Percentiles rank a stretch among this genome's conserved stretches.
phyloP scores from a whole-genome alignment of 2,113 vertebrate species.

The Carollia perspicillata region DNA sequence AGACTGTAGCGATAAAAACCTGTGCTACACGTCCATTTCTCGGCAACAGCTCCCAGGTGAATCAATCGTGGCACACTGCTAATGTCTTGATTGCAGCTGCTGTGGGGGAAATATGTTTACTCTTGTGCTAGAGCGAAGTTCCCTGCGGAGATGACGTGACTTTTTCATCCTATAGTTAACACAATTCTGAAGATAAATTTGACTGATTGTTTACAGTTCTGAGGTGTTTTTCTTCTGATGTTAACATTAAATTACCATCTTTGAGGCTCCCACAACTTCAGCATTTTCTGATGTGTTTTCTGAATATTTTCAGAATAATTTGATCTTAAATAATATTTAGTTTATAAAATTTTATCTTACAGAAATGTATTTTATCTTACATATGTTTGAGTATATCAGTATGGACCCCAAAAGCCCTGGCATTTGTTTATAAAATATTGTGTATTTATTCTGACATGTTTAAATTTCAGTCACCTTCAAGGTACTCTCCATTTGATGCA shows the following conservation, averaged over 20 bases:
- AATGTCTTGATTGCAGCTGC: slow-evolving; percentile 77
- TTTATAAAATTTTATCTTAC: slow-evolving; percentile 43
- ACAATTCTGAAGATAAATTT: slow-evolving; percentile 75
- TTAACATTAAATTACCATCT: slow-evolving; percentile 50
- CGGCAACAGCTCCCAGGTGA: slow-evolving; percentile 78
- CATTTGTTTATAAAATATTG: no score
- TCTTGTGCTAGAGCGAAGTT: slow-evolving; percentile 76
- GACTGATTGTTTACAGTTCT: slow-evolving; percentile 70
- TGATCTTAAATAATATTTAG: background rate
- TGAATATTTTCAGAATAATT: slow-evolving; percentile 40
- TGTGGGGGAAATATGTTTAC: slow-evolving; percentile 80
- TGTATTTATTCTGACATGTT: no score
- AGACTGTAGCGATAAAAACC: slow-evolving; percentile 81
- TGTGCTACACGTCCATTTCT: slow-evolving; percentile 81
- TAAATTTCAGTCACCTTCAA: no score
- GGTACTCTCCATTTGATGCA: no score
- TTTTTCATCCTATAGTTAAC: slow-evolving; percentile 78
- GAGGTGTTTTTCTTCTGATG: slow-evolving; percentile 48
- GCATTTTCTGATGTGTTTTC: slow-evolving; percentile 46
- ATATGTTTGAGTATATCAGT: background rate
- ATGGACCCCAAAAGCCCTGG: no score
- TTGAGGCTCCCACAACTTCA: background rate
- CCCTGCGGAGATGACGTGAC: slow-evolving; percentile 72
- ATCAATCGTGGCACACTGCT: slow-evolving; percentile 76
- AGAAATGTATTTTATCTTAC: background rate